These are phyloP conservation scores for Thyatira batis DNA, from an alignment of 2,888 invertebrate species.

Conservation along the genomic window DNA sequence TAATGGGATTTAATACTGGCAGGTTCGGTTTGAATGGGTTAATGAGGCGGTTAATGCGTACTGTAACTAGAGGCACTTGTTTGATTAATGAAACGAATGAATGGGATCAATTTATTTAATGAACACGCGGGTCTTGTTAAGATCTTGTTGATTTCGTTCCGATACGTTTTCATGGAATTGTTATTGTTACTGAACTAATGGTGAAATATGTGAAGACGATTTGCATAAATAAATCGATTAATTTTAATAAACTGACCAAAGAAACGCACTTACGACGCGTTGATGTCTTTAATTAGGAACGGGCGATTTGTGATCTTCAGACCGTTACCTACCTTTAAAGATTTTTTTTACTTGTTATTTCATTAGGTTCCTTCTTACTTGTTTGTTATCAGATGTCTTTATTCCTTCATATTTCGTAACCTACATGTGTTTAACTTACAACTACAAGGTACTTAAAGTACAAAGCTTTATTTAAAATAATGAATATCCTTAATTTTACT, in stretches of 20 bases:
- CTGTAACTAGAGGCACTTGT: slow-evolving; percentile 14
- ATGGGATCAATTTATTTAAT: slow-evolving; percentile 27
- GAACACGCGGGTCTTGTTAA: slow-evolving; percentile 25
- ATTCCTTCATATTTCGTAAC: not conserved
- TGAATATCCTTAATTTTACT: too few species aligned
- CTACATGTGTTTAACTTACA: not conserved
- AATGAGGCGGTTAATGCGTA: slow-evolving; percentile 40
- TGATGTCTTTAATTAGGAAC: slow-evolving; percentile 46
- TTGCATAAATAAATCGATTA: slow-evolving; percentile 12
- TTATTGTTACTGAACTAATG: not conserved
- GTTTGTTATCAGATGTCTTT: too few species aligned
- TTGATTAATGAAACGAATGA: slow-evolving; percentile 31
- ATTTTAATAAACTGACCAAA: slow-evolving; percentile 6
- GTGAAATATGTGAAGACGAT: slow-evolving; percentile 9
- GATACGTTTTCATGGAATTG: slow-evolving; percentile 3
- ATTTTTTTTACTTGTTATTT: not conserved
- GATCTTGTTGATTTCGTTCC: slow-evolving; percentile 22
- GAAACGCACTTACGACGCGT: slow-evolving; percentile 33
- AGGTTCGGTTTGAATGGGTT: slow-evolving; percentile 32
- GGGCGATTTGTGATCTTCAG: not conserved
- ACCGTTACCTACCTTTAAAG: not conserved
- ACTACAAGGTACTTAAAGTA: too few species aligned
- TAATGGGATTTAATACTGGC: slow-evolving; percentile 33
- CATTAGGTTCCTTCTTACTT: not conserved
- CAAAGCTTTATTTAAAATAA: too few species aligned